Conservation (phyloP, 2,797 vertebrate species). For the Atherinosoma microstoma region DNA sequence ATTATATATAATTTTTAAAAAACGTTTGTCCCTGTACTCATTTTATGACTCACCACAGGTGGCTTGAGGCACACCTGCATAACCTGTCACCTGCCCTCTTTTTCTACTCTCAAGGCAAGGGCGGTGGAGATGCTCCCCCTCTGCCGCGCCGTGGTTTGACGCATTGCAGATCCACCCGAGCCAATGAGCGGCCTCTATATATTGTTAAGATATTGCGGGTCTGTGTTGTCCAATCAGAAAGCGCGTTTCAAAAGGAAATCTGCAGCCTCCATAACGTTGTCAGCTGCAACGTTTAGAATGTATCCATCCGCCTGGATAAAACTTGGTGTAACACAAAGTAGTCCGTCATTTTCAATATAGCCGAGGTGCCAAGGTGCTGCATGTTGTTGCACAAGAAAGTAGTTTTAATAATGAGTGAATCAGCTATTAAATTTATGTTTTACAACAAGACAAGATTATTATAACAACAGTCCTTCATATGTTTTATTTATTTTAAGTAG, state of each 20-base stretch:
- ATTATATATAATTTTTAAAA: no score
- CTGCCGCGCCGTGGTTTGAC: constrained; percentile 79
- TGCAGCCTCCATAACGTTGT: constrained; percentile 68
- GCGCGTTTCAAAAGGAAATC: constrained; percentile 70
- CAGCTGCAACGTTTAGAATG: constrained; percentile 37
- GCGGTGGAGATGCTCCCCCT: constrained; percentile 35
- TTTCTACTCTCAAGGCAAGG: not conserved
- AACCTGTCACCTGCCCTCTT: not conserved
- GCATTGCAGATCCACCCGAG: constrained; percentile 83
- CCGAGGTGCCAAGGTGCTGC: not conserved
- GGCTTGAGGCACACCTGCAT: constrained; percentile 29
- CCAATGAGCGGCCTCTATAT: constrained; percentile 76
- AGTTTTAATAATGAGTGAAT: not conserved
- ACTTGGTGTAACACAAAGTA: constrained; percentile 61
- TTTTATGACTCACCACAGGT: not conserved
- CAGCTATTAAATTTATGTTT: not conserved
- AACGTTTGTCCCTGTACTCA: no score
- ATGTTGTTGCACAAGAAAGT: not conserved
- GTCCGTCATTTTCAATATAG: constrained; percentile 48
- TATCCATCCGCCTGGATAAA: constrained; percentile 89
- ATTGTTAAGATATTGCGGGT: constrained; percentile 77
- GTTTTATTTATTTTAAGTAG: not conserved
- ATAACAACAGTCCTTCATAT: not conserved
- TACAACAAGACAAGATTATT: not conserved
- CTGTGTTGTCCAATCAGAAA: constrained; percentile 72